Evolutionary conservation across 1,140 invertebrate genomes (phyloP).

Genomic region (Drosophila suzukii): DNA sequence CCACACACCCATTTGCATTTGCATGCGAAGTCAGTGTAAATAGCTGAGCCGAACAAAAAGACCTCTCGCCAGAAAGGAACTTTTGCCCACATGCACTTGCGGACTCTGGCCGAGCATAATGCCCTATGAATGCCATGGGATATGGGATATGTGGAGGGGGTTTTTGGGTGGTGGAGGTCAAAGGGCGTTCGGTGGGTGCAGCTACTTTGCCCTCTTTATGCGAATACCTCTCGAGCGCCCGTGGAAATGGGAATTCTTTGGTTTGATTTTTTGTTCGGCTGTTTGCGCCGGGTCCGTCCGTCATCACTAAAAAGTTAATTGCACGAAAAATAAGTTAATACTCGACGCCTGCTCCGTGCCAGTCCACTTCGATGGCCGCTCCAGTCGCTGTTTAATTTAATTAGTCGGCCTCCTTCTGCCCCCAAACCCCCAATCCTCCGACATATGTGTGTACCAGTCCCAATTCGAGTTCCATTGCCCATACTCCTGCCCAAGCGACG

Average conservation of each 20-base stretch:
- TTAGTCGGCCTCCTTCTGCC: conserved; percentile 53
- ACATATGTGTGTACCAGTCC: conserved; percentile 18
- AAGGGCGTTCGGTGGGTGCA: conserved; percentile 9
- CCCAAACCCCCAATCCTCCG: background rate
- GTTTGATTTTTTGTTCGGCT: conserved; percentile 76
- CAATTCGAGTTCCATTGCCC: conserved; percentile 29
- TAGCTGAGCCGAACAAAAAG: conserved; percentile 52
- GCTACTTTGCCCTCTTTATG: conserved; percentile 70
- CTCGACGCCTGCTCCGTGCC: conserved; percentile 48
- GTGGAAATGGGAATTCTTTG: conserved; percentile 78
- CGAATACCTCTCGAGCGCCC: conserved; percentile 18
- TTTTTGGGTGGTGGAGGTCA: background rate
- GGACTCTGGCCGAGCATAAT: conserved; percentile 67
- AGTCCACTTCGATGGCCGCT: conserved; percentile 60
- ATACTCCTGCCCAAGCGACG: conserved; percentile 24
- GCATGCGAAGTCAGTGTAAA: conserved; percentile 34
- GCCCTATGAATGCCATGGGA: conserved; percentile 55
- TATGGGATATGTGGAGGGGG: background rate
- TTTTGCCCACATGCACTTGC: conserved; percentile 70
- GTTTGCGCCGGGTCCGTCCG: conserved; percentile 55
- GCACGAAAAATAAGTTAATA: conserved; percentile 83
- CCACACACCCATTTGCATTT: conserved; percentile 23
- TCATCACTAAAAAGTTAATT: conserved; percentile 80
- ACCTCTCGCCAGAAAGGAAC: conserved; percentile 63
- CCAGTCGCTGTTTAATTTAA: conserved; percentile 78